Evolutionary conservation across 2,797 vertebrate genomes (phyloP).

Genomic region (Coregonus sp.): DNA sequence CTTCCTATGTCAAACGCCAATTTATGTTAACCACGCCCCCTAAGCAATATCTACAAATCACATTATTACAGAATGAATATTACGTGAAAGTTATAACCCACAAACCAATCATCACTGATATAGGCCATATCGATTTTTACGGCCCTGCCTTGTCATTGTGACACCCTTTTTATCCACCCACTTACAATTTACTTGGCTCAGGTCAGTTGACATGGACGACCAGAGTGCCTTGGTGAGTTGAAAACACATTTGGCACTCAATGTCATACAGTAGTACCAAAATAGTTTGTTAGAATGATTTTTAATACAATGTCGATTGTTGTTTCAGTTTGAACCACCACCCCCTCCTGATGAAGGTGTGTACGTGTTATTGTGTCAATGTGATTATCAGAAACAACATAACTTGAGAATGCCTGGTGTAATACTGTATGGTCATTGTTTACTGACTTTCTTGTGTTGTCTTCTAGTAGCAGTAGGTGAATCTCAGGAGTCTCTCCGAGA

Average conservation of each 20-base stretch:
- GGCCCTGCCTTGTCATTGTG: not conserved
- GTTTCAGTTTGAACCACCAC: not conserved
- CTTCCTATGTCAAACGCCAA: slow-evolving; percentile 19
- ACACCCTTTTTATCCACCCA: not conserved
- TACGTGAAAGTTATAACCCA: not conserved
- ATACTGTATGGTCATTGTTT: too few species aligned
- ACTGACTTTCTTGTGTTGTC: too few species aligned
- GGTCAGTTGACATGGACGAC: slow-evolving; percentile 4
- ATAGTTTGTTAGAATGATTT: not conserved
- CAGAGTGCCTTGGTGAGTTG: not conserved
- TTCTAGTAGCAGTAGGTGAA: not conserved
- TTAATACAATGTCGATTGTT: not conserved
- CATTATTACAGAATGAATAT: not conserved
- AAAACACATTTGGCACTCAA: not conserved
- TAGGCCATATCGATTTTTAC: not conserved
- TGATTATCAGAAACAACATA: not conserved
- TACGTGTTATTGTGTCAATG: not conserved
- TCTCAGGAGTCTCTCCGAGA: slow-evolving; percentile 5
- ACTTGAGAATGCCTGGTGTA: too few species aligned
- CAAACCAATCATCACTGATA: slow-evolving; percentile 27
- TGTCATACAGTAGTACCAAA: not conserved
- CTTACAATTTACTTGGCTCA: too few species aligned
- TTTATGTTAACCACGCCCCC: slow-evolving; percentile 42
- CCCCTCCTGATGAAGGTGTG: not conserved
- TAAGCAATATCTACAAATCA: slow-evolving; percentile 41